phyloP scores from a whole-genome alignment of 2,888 invertebrate species.

The Rhingia rostrata region DNA sequence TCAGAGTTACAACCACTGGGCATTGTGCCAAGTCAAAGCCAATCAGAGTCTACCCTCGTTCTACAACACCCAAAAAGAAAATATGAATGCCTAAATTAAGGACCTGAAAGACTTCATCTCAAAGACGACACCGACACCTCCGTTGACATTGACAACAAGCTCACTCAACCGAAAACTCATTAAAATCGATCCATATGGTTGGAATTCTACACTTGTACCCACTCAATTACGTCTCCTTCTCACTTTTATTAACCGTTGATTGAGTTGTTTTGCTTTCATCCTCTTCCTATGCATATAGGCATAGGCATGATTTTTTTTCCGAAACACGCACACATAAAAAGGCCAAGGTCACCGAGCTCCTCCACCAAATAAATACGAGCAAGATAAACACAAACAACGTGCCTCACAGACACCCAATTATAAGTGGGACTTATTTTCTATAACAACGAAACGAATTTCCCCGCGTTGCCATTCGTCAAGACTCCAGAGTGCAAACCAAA shows the following conservation, averaged over 20 bases:
- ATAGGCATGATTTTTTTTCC: background rate
- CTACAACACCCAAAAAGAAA: too few species aligned
- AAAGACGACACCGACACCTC: too few species aligned
- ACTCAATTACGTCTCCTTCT: too few species aligned
- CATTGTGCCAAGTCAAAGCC: too few species aligned
- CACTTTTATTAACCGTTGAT: background rate
- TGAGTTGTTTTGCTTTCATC: background rate
- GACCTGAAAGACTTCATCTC: too few species aligned
- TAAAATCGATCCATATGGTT: background rate
- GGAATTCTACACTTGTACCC: too few species aligned
- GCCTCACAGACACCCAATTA: conserved; percentile 64
- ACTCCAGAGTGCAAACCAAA: background rate
- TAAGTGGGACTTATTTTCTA: conserved; percentile 23
- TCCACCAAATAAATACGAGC: conserved; percentile 28
- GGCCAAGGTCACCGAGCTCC: conserved; percentile 51
- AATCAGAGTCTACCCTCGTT: too few species aligned
- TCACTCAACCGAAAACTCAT: background rate
- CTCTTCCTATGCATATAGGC: background rate
- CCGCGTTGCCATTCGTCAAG: background rate
- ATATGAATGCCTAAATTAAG: too few species aligned
- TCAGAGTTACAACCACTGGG: too few species aligned
- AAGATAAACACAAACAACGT: conserved; percentile 30
- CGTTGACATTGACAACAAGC: background rate
- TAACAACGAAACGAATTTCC: background rate
- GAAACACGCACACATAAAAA: conserved; percentile 23